Conservation (phyloP, 2,113 vertebrate genomes). For the Rallus limicola region DNA sequence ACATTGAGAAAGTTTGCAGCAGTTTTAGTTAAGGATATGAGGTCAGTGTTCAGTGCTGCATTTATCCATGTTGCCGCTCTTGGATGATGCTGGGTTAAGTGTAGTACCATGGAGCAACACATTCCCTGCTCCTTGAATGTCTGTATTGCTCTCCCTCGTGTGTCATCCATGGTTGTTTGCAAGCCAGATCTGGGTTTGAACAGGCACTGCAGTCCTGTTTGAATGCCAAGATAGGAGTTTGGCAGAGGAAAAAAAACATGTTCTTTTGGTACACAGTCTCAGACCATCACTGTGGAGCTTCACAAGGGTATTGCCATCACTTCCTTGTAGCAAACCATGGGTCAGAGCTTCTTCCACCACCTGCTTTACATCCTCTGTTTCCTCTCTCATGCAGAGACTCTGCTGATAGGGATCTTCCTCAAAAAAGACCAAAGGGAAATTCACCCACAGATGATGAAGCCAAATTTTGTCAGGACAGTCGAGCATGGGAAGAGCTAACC, state of each 20-base stretch:
- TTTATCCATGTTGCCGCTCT: not conserved
- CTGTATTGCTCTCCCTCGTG: fast-evolving
- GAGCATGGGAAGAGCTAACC: not conserved
- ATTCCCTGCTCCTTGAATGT: not conserved
- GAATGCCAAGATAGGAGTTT: not conserved
- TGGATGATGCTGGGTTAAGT: not conserved
- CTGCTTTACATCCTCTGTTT: not conserved
- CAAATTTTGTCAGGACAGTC: not conserved
- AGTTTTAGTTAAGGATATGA: not conserved
- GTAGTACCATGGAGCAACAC: not conserved
- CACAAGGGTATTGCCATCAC: not conserved
- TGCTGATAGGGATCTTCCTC: not conserved
- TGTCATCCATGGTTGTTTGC: not conserved
- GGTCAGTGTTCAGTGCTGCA: not conserved
- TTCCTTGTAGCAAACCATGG: not conserved
- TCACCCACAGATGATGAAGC: fast-evolving
- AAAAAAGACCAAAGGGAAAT: not conserved
- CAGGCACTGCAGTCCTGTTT: not conserved
- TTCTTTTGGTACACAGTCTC: not conserved
- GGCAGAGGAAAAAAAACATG: not conserved
- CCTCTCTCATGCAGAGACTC: not conserved
- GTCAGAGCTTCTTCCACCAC: not conserved
- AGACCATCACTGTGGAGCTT: not conserved
- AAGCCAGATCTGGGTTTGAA: not conserved
- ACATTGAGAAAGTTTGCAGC: not conserved